Conservation (phyloP, 2,888 invertebrate genomes). For the Limnephilus marmoratus region DNA sequence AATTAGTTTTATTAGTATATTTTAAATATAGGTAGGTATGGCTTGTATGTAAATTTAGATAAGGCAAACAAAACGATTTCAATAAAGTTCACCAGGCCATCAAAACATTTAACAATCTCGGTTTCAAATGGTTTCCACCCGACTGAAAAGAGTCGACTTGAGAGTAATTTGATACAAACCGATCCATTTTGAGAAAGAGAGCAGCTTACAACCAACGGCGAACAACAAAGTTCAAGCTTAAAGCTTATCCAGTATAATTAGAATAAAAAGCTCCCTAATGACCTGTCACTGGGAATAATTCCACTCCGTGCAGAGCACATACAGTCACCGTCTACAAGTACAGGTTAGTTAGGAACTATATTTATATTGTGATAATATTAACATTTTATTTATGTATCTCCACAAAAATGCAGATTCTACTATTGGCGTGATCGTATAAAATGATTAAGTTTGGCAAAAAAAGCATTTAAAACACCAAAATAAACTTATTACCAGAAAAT, state of each 20-base stretch:
- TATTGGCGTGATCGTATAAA: too few species aligned
- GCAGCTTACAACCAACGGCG: background rate
- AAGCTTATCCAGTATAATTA: conserved; percentile 63
- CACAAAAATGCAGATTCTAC: too few species aligned
- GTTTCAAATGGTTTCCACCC: background rate
- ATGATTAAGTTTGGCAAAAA: too few species aligned
- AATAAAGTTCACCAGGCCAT: background rate
- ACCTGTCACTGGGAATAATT: conserved; percentile 62
- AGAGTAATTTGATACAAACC: conserved; percentile 40
- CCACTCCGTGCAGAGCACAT: conserved; percentile 53
- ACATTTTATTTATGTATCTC: too few species aligned
- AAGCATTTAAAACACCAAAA: too few species aligned
- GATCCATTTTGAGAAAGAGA: conserved; percentile 25
- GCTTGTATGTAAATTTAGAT: background rate
- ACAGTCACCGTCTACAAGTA: conserved; percentile 50
- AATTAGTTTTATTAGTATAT: too few species aligned
- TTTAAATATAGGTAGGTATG: too few species aligned
- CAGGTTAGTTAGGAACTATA: conserved; percentile 18
- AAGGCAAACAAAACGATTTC: background rate
- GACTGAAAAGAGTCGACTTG: background rate
- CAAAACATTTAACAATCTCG: background rate
- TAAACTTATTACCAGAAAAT: too few species aligned
- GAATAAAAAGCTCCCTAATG: conserved; percentile 66
- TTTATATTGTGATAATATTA: background rate
- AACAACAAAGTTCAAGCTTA: conserved; percentile 44